Base-by-base conservation (phyloP, 2,888 invertebrate genomes). In the Autographa pulchrina region DNA sequence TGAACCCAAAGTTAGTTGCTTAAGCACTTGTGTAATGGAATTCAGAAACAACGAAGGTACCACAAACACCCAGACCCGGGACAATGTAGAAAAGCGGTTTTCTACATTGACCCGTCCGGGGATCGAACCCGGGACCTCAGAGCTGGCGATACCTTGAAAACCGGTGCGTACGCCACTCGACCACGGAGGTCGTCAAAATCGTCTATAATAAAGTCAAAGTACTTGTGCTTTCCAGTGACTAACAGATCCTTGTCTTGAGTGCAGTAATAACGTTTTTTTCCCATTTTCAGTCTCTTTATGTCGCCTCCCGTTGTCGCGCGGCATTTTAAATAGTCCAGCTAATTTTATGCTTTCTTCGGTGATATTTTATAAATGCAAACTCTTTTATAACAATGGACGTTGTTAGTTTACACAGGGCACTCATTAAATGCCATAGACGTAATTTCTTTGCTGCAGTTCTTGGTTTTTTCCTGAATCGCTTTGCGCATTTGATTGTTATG, bases 261-360 rank as follows among this genome's bases (percentile, higher is more conserved):
- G 78, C 75, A 81, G 77, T 75, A 81, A 79, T 65, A 77, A 65
- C 65, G 73, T 80, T 84, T 84, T 83, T 82, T 78, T 67, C 70
- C 68, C 67, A 74, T 76, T 81, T 80, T 78, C 77, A 82, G 87
- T 85, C 81, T 77, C 65, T 77, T 83, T 82, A 81, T 78, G 85
- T 81, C 84, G 81, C 74, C 78, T 75, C 72, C 61, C 66, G 78
- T 75, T 74, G 72, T 78, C 75, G 81, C 61, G 31, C 41, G 62
- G 86, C 88, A 88, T 89, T 89, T 90, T 87, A 89, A 90, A 87
- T 80, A 85, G 86, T 83, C 76, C 71, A 80, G 79, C 86, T 89
- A 90, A 90, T 90, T 89, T 85, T 75, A 84, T 82, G 74, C 83
- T 83, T 83, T 84, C 77, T 83, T 82, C 69, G 43, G 78, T 75